Base-by-base conservation (phyloP, 2,888 invertebrate genomes). In the Troglohyphantes excavatus region DNA sequence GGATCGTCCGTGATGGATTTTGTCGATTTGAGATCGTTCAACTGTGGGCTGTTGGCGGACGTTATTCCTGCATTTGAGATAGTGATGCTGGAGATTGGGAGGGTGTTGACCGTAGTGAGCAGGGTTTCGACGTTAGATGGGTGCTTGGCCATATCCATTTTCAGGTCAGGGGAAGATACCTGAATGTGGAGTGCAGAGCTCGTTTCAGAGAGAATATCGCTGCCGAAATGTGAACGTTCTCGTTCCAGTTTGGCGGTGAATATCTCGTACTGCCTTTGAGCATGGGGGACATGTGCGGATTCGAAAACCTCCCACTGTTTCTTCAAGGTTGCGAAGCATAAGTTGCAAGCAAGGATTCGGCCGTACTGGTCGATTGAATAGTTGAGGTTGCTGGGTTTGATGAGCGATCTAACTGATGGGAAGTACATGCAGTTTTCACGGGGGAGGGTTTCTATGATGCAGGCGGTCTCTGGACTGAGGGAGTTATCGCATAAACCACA, bases 261-360 rank as follows among this genome's bases (percentile, higher is more conserved):
- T 46, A 90, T 83, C 67, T 90, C 79, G 19, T 93, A 93, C n/a
- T 92, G 92, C 23, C 93, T 94, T 92, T 96, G 96, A 93, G 97
- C 96, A 67, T 97, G 94, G 72, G 97, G 97, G 91, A 97, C 95
- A 79, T 97, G 94, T 93, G 97, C 97, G 0, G 96, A 95, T 93
- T 98, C 97, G 95, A 97, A 96, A 79, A 95, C 95, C 93, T 97
- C 97, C 97, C 97, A 98, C 94, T 98, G 97, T 86, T 96, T 95
- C 90, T 97, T 96, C 91, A 98, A 95, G 94, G 97, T 96, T 91
- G 96, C 95, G 93, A 96, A 97, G 94, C 97, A 98, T 92, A 96
- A 95, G 91, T 95, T 95, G 94, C 98, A 97, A 90, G 97, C 96
- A 91, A 97, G 94, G 92, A 97, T 96, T 91, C 97, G 95, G 83